These are phyloP conservation scores for Cenopis cana DNA, from an alignment of 2,888 invertebrate genomes.

Conservation along the genomic window DNA sequence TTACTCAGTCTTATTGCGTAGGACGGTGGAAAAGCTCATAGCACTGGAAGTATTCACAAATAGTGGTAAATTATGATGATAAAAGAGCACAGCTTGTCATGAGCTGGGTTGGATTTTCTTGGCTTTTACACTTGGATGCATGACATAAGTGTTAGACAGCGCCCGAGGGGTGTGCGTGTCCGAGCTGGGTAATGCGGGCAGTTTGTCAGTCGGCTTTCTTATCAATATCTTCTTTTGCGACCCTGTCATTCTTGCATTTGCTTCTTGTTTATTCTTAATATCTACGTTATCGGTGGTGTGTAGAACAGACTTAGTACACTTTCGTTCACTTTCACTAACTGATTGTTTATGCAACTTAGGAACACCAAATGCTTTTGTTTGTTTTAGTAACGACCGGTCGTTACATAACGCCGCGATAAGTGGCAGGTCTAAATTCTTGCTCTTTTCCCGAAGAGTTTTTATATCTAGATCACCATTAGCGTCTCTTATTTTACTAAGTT, in stretches of 20 bases:
- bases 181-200: slow-evolving; percentile 87
- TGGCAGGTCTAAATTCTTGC: slow-evolving; percentile 95
- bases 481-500: slow-evolving; percentile 71
- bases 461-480: slow-evolving; percentile 88
- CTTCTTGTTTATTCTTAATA: slow-evolving; percentile 75
- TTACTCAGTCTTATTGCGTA: slow-evolving; percentile 73
- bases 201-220: slow-evolving; percentile 91
- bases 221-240: slow-evolving; percentile 79
- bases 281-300: slow-evolving; percentile 79
- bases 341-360: slow-evolving; percentile 85
- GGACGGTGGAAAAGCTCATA: slow-evolving; percentile 75
- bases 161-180: slow-evolving; percentile 84
- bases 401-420: slow-evolving; percentile 97
- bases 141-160: slow-evolving; percentile 90
- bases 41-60: slow-evolving; percentile 83
- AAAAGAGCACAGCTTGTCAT: slow-evolving; percentile 60
- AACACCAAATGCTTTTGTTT: slow-evolving; percentile 94
- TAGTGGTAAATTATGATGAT: slow-evolving; percentile 51
- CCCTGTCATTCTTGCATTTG: slow-evolving; percentile 87
- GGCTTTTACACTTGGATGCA: slow-evolving; percentile 78
- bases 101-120: slow-evolving; percentile 79
- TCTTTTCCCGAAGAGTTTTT: slow-evolving; percentile 93
- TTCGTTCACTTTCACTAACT: slow-evolving; percentile 77
- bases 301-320: slow-evolving; percentile 74
- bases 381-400: slow-evolving; percentile 94